Percentiles rank a stretch among this genome's conserved stretches.
Conservation (phyloP, 37 sponge, comb jelly and placozoan genomes). For the Tethya wilhelma region DNA sequence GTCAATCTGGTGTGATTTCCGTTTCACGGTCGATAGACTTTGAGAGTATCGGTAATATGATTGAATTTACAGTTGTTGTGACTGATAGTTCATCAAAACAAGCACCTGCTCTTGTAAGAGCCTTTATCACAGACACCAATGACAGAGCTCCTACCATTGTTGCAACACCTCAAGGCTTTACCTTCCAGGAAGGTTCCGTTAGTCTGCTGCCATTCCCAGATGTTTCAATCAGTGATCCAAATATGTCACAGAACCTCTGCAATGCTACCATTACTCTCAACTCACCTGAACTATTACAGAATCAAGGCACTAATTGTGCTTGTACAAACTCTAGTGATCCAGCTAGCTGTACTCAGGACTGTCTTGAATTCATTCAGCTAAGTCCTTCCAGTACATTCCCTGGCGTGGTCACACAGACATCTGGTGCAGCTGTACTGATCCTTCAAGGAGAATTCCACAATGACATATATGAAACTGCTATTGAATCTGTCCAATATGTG, state of each 20-base stretch:
- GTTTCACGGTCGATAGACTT: conserved; percentile 30
- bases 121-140: conserved; percentile 48
- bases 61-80: background rate
- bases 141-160: conserved; percentile 48
- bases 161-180: conserved; percentile 14
- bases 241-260: conserved; percentile 41
- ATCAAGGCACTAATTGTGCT: background rate
- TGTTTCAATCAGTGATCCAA: conserved; percentile 43
- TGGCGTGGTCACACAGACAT: conserved; percentile 12
- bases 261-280: conserved; percentile 34
- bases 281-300: background rate
- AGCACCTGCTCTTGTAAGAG: conserved; percentile 18
- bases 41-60: conserved; percentile 9
- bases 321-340: conserved; percentile 14
- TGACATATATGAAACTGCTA: conserved; percentile 20
- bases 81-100: background rate
- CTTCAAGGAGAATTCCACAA: conserved; percentile 51
- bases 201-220: conserved; percentile 29
- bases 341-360: conserved; percentile 29
- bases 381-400: conserved; percentile 24
- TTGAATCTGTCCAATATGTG: conserved; percentile 45
- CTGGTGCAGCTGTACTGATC: conserved; percentile 9
- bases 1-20: conserved; percentile 33
- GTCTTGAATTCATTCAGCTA: conserved; percentile 66
- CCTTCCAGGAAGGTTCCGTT: conserved; percentile 46